Evolutionary conservation across 2,797 vertebrate species (phyloP).

Genomic region (Syngnathus acus): DNA sequence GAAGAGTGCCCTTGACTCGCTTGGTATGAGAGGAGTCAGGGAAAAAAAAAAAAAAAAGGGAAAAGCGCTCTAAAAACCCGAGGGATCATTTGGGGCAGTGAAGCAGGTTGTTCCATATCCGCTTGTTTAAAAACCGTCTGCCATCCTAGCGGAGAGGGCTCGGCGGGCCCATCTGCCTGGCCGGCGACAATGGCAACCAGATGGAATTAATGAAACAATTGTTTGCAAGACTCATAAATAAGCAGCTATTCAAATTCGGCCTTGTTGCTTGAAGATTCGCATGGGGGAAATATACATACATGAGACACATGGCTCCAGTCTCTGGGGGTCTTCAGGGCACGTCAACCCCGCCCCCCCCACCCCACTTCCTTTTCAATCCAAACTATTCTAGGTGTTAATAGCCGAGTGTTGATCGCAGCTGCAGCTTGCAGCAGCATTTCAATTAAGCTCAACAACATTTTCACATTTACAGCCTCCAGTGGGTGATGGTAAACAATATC

Average conservation of each 20-base stretch:
- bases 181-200: constrained; percentile 53
- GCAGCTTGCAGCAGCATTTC: constrained; percentile 57
- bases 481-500: background rate
- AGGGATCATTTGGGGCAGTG: constrained; percentile 62
- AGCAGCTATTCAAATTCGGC: constrained; percentile 53
- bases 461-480: background rate
- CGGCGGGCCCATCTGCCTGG: constrained; percentile 43
- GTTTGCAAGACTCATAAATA: constrained; percentile 60
- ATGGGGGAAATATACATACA: constrained; percentile 47
- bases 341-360: constrained; percentile 34
- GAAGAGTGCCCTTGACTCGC: constrained; percentile 66
- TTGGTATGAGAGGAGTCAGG: constrained; percentile 40
- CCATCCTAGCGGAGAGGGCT: constrained; percentile 34
- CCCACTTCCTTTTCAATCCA: constrained; percentile 62
- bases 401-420: constrained; percentile 72
- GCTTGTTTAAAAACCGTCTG: constrained; percentile 56
- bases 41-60: constrained; percentile 24
- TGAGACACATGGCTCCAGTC: constrained; percentile 41
- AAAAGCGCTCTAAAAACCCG: constrained; percentile 49
- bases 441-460: constrained; percentile 16
- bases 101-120: constrained; percentile 69
- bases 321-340: constrained; percentile 24
- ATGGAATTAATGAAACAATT: constrained; percentile 69
- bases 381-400: constrained; percentile 78
- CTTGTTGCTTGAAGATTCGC: constrained; percentile 43